Evolutionary conservation across 2,797 vertebrate species (phyloP), one percentile per base, ranked within the genome.

Genomic region (Melanotaenia parkinsoni): DNA sequence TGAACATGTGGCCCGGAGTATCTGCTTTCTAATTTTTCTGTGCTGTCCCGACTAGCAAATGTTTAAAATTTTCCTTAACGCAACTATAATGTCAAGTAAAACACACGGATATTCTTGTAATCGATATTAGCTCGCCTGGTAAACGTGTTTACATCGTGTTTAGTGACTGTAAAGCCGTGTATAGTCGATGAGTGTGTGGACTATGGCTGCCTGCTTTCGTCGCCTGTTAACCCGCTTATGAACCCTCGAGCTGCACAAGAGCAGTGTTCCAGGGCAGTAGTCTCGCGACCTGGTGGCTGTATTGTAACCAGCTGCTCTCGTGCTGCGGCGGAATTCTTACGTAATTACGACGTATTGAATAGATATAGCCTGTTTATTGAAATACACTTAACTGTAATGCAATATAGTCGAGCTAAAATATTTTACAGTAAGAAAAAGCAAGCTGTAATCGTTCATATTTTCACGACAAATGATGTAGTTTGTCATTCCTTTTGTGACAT

Each of bases 221-320:
- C 61, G 70, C 76, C 26, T 37, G 76, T 62, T 88, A 84, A 87
- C 84, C 84, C 86, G 83, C 60, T 72, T 40, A 63, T 90, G 85
- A 89, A 88, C 89, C 74, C 76, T 74, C 68, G 74, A 69, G 71
- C 83, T 69, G 65, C 53, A 54, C 65, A 24, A 8, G 54, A 68
- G 53, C 73, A 12, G 37, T 64, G 62, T 47, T 73, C 69, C 67
- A 58, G 58, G 69, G 76, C 80, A 61, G 76, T 1, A 56, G 87
- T 78, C 75, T 62, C 77, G 85, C 81, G 84, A 79, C 76, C 68
- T 54, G 77, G 35, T 18, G 7, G 69, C 76, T 73, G 24, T 56
- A 54, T 61, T 5, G 16, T 47, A 38, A 82, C 63, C 84, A 60
- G 67, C 81, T 50, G 70, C 74, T 63, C 84, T 70, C 59, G 53